Base-by-base conservation (phyloP, 2,888 invertebrate genomes). In the Xestia ashworthii region DNA sequence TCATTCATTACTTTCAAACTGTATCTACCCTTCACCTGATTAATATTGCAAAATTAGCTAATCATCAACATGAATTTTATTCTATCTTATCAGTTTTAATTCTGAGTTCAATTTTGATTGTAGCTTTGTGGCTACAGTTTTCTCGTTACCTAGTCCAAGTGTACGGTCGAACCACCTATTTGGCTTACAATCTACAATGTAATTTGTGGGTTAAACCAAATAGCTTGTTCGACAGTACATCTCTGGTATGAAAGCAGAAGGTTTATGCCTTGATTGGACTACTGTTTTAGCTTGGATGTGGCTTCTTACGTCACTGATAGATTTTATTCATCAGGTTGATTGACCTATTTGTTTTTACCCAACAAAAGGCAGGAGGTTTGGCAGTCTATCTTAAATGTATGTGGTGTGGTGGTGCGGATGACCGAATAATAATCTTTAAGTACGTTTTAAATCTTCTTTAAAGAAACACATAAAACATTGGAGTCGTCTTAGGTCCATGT, bases 61-160 rank as follows among this genome's bases (percentile, higher is more conserved):
- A 67, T 53, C 41, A 50, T 16, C 62, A 67, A 60, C 2, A 55
- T 32, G 50, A 76, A n/a, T n/a, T 68, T 67, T 68, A 12, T 38
- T n/a, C n/a, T n/a, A 73, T 41, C 60, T 48, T 82, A 72, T 1
- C 0, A 0, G 0, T 5, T 22, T 1, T 1, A 44, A 5, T 3
- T 72, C 69, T 76, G 25, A 74, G 87, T 76, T 76, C 38, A 76
- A 50, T 78, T 64, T 88, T 32, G 60, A 71, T 55, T 65, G 76
- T 22, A 4, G 22, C 11, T 50, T 71, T 50, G 22, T n/a, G 16
- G 12, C 16, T 19, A 77, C 77, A 77, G 78, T 80, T 87, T 70
- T n/a, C 68, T 67, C 69, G 81, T 86, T 84, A 76, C 50, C 68
- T 67, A 50, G 67, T 60, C 32, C 53, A 75, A n/a, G n/a, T n/a